Percentiles rank a stretch among this genome's conserved stretches.
These are phyloP conservation scores for Phragmatobia fuliginosa DNA, from an alignment of 2,888 invertebrate genomes.

Conservation along the genomic window DNA sequence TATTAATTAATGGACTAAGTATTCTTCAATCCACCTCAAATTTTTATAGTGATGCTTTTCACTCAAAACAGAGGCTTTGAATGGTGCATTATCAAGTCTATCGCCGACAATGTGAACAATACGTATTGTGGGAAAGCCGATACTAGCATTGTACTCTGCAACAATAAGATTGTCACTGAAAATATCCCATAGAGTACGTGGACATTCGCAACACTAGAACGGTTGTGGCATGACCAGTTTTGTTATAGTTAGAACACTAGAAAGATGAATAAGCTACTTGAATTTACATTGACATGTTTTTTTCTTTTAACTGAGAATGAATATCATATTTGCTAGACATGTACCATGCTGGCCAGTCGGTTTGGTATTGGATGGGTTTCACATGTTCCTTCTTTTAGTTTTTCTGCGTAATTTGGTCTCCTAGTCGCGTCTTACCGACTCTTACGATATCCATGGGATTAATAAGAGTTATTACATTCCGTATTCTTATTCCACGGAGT, in stretches of 20 bases:
- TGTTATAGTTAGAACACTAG: constrained; percentile 4
- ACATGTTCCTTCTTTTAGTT: too few relatives aligned
- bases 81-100: constrained; percentile 40
- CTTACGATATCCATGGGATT: too few relatives aligned
- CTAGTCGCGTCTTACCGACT: too few relatives aligned
- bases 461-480: too few relatives aligned
- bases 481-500: too few relatives aligned
- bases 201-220: constrained; percentile 32
- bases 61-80: constrained; percentile 30
- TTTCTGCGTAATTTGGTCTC: too few relatives aligned
- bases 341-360: too few relatives aligned
- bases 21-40: background rate
- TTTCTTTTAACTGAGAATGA: too few relatives aligned
- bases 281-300: background rate
- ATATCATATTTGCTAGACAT: too few relatives aligned
- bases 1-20: background rate
- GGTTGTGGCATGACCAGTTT: constrained; percentile 29
- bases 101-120: constrained; percentile 47
- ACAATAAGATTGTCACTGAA: constrained; percentile 52
- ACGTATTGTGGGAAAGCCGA: constrained; percentile 43
- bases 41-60: constrained; percentile 14
- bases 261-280: constrained; percentile 1
- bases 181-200: constrained; percentile 38
- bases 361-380: too few relatives aligned
- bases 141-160: constrained; percentile 45